Percentiles rank a stretch among this genome's conserved stretches.
phyloP scores from a whole-genome alignment of 2,888 invertebrate species.

The Bombylius major region DNA sequence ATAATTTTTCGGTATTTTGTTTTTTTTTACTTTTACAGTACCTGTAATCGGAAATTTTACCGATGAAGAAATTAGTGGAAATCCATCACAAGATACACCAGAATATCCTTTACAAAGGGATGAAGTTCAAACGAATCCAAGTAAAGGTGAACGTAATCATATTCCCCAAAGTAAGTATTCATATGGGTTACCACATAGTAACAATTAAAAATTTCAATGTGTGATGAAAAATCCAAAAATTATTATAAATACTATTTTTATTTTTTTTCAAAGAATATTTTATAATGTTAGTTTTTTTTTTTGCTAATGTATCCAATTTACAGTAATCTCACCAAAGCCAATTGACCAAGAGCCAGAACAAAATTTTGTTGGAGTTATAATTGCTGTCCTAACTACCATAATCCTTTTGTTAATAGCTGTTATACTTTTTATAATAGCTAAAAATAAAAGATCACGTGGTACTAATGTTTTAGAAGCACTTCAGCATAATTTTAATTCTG shows the following conservation, averaged over 20 bases:
- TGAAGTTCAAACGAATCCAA: slow-evolving; percentile 49
- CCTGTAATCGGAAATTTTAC: slow-evolving; percentile 49
- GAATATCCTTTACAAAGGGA: slow-evolving; percentile 57
- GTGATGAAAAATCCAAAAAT: background rate
- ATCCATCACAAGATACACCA: slow-evolving; percentile 38
- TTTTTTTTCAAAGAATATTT: background rate
- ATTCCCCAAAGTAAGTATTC: slow-evolving; percentile 29
- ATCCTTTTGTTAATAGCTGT: slow-evolving; percentile 56
- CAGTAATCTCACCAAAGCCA: slow-evolving; percentile 40
- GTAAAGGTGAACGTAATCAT: slow-evolving; percentile 42
- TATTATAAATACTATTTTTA: background rate
- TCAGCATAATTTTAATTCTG: slow-evolving; percentile 37
- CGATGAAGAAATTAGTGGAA: slow-evolving; percentile 42
- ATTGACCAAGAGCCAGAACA: slow-evolving; percentile 45
- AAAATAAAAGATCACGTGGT: slow-evolving; percentile 43
- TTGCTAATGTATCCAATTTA: slow-evolving; percentile 6
- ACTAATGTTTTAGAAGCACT: slow-evolving; percentile 36
- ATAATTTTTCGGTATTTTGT: no score
- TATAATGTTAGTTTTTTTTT: background rate
- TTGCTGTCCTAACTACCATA: slow-evolving; percentile 57
- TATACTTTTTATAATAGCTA: slow-evolving; percentile 55
- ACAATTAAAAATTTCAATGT: no score
- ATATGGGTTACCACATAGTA: no score
- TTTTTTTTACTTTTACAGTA: slow-evolving; percentile 31
- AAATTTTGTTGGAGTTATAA: slow-evolving; percentile 50